phyloP scores from a whole-genome alignment of 1,140 invertebrate species.

The Portunus trituberculatus region DNA sequence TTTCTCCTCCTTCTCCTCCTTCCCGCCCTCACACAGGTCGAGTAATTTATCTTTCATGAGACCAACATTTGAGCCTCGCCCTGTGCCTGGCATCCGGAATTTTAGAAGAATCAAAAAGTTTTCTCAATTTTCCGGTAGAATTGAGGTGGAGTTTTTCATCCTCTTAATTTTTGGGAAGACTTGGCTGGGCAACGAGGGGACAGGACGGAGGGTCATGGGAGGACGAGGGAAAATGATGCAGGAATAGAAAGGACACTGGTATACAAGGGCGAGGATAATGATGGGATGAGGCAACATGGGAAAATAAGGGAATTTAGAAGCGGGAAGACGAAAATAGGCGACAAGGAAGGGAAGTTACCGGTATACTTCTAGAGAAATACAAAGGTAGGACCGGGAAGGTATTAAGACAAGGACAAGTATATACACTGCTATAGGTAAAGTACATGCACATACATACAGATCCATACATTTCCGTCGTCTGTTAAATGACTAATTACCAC shows the following conservation, averaged over 20 bases:
- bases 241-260: neutral
- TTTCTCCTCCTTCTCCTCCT: neutral
- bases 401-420: no score
- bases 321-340: no score
- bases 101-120: conserved; percentile 1
- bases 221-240: neutral
- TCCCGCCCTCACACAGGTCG: neutral
- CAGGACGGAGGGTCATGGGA: neutral
- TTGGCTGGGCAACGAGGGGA: neutral
- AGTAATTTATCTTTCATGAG: conserved; percentile 24
- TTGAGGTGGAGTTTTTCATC: neutral
- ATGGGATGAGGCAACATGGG: no score
- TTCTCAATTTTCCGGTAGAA: neutral
- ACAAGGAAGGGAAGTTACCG: no score
- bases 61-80: neutral
- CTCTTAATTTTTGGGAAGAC: neutral
- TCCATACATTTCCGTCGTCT: no score
- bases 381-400: no score
- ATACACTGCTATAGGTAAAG: no score
- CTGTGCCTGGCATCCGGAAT: conserved; percentile 17
- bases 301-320: no score
- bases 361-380: no score
- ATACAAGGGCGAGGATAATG: neutral
- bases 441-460: no score
- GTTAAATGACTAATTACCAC: no score